These are phyloP conservation scores for Dufourea novaeangliae DNA, from an alignment of 1,140 invertebrate species.

Conservation along the genomic window DNA sequence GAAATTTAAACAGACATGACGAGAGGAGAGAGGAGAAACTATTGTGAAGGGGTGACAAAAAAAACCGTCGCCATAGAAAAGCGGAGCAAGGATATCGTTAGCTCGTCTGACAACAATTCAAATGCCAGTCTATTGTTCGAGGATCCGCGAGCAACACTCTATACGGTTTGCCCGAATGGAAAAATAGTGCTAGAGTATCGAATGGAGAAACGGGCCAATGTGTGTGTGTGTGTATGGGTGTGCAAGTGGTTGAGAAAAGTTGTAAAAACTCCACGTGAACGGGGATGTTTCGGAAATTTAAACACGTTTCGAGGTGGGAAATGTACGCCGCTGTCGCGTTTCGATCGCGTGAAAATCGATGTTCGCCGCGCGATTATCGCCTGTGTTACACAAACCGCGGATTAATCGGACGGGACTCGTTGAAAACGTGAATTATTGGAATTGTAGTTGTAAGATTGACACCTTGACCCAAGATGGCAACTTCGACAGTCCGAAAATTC, in stretches of 20 bases:
- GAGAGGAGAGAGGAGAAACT: too few species aligned
- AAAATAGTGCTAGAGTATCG: not conserved
- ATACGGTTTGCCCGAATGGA: not conserved
- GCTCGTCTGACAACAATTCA: slow-evolving; percentile 2
- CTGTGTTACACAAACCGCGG: not conserved
- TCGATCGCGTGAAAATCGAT: slow-evolving; percentile 6
- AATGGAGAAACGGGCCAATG: too few species aligned
- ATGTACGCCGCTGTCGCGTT: not conserved
- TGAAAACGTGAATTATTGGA: not conserved
- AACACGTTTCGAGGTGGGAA: not conserved
- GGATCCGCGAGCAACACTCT: not conserved
- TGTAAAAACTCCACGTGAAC: not conserved
- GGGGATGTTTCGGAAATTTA: slow-evolving; percentile 14
- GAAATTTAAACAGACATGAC: slow-evolving; percentile 4
- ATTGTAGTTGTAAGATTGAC: not conserved
- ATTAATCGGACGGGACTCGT: not conserved
- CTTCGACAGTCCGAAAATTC: too few species aligned
- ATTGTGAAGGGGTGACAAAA: too few species aligned
- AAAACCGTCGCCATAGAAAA: not conserved
- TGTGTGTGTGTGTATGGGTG: too few species aligned
- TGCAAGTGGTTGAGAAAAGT: not conserved
- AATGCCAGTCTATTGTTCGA: slow-evolving; percentile 10
- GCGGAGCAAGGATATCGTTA: slow-evolving; percentile 20
- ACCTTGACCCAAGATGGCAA: too few species aligned
- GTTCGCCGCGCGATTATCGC: not conserved